These are phyloP conservation scores for Drosophila monieri DNA, from an alignment of 2,888 invertebrate genomes.

Conservation along the genomic window DNA sequence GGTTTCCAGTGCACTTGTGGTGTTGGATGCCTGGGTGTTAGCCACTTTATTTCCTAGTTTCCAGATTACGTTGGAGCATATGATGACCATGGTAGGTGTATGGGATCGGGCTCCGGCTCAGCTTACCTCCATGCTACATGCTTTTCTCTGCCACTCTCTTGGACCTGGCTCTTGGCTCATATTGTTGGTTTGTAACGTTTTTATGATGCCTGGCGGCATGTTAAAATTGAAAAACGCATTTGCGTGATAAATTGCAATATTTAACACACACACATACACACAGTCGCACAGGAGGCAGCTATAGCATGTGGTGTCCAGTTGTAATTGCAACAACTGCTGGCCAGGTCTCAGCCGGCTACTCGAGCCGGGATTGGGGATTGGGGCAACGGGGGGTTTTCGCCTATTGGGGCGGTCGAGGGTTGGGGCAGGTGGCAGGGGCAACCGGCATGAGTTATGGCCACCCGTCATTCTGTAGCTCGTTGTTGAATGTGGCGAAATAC, in stretches of 20 bases:
- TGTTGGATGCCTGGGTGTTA: constrained; percentile 29
- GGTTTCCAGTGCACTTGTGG: constrained; percentile 10
- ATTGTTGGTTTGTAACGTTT: constrained; percentile 79
- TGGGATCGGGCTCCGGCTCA: constrained; percentile 4
- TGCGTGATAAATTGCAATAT: constrained; percentile 84
- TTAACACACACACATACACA: constrained; percentile 73
- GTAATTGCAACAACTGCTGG: constrained; percentile 73
- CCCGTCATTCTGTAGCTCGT: constrained; percentile 73
- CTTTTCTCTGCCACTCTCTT: constrained; percentile 23
- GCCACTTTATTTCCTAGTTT: constrained; percentile 41
- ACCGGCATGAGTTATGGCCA: constrained; percentile 78
- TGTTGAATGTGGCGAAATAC: constrained; percentile 79
- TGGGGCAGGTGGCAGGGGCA: constrained; percentile 45
- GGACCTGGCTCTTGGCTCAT: constrained; percentile 60
- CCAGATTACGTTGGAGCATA: constrained; percentile 10
- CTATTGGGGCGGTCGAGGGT: constrained; percentile 32
- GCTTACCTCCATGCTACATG: constrained; percentile 9
- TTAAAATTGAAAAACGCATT: constrained; percentile 84
- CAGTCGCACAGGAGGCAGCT: constrained; percentile 58
- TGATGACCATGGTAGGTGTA: constrained; percentile 5
- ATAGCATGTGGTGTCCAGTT: constrained; percentile 76
- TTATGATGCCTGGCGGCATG: constrained; percentile 83
- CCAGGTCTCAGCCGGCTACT: constrained; percentile 49
- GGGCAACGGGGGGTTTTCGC: constrained; percentile 30
- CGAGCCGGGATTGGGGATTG: constrained; percentile 34